These are phyloP conservation scores for Microplitis mediator DNA, from an alignment of 1,140 invertebrate species.

Conservation along the genomic window DNA sequence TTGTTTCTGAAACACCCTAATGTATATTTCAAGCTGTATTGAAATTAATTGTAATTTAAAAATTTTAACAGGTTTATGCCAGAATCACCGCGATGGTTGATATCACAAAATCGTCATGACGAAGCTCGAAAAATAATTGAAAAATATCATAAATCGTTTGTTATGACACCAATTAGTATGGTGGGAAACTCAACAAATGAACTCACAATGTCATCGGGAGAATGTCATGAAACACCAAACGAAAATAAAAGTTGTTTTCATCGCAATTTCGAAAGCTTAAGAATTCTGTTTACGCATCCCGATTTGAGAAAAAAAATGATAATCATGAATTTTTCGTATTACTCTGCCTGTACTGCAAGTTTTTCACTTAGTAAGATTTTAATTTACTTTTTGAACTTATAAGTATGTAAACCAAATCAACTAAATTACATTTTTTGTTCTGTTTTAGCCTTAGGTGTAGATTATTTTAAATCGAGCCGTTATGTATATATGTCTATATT, in stretches of 20 bases:
- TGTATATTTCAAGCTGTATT: no score
- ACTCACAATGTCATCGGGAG: no score
- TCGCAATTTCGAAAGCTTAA: conserved; percentile 26
- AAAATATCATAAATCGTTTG: conserved; percentile 30
- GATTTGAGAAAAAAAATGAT: conserved; percentile 46
- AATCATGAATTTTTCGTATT: conserved; percentile 52
- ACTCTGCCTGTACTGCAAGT: conserved; percentile 60
- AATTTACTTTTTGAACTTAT: background rate
- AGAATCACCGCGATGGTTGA: conserved; percentile 62
- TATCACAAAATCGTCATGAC: conserved; percentile 46
- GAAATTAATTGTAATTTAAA: no score
- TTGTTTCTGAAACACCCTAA: no score
- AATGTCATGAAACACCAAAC: no score
- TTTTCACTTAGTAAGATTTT: conserved; percentile 51
- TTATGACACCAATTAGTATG: conserved; percentile 14
- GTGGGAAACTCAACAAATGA: background rate
- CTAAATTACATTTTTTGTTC: background rate
- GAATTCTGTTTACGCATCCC: conserved; percentile 30
- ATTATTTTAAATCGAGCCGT: conserved; percentile 60
- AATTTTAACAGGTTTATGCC: conserved; percentile 60
- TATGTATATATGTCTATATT: conserved; percentile 60
- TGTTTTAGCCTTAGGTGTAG: conserved; percentile 59
- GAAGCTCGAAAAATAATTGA: no score
- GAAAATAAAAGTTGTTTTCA: conserved; percentile 12
- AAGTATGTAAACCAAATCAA: background rate